Conservation (phyloP, 1,140 invertebrate genomes). For the Whitmania pigra region DNA sequence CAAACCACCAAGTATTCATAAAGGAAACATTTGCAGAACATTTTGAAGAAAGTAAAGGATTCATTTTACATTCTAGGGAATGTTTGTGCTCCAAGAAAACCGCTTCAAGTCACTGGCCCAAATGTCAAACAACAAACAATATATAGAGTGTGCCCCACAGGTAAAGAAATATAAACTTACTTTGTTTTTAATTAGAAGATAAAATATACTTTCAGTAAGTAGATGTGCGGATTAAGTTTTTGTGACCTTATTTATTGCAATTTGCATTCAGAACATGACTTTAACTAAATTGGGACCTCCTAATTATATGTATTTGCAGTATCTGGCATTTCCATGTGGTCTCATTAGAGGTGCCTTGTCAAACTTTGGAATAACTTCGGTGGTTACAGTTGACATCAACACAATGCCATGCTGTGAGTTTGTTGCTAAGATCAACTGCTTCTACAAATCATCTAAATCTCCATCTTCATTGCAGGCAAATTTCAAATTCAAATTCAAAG, state of each 20-base stretch:
- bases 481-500: constrained; percentile 56
- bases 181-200: background rate
- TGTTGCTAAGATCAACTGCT: constrained; percentile 7
- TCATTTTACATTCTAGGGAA: constrained; percentile 49
- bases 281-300: too few relatives aligned
- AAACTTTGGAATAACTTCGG: constrained; percentile 80
- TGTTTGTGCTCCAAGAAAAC: constrained; percentile 96
- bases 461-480: constrained; percentile 34
- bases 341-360: constrained; percentile 81
- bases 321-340: constrained; percentile 88
- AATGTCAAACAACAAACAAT: constrained; percentile 76
- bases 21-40: background rate
- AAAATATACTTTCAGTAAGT: too few relatives aligned
- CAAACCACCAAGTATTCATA: constrained; percentile 68
- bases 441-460: constrained; percentile 17
- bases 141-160: constrained; percentile 74
- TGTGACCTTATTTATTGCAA: too few relatives aligned
- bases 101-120: constrained; percentile 75
- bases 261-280: too few relatives aligned
- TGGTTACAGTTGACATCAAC: constrained; percentile 85
- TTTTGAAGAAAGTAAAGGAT: background rate
- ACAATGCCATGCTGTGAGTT: constrained; percentile 78
- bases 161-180: constrained; percentile 39
- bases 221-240: too few relatives aligned
- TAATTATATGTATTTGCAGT: constrained; percentile 46